Evolutionary conservation across 2,113 vertebrate species (phyloP).

Genomic region (Poeciliopsis occidentalis): DNA sequence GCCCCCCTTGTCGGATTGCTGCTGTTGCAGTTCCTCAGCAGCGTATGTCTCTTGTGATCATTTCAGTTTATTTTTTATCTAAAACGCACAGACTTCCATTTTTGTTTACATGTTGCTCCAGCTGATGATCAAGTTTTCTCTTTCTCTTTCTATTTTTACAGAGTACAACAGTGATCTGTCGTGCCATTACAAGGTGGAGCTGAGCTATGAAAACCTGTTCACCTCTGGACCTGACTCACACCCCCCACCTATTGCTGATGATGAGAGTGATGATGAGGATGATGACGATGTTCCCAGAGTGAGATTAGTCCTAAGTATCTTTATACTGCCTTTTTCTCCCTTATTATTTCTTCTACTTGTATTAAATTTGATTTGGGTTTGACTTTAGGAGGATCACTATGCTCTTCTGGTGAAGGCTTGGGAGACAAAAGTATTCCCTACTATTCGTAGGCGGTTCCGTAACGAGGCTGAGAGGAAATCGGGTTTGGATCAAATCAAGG

Average conservation of each 20-base stretch:
- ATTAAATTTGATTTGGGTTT: slow-evolving; percentile 19
- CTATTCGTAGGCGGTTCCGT: slow-evolving; percentile 96
- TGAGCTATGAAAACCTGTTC: slow-evolving; percentile 96
- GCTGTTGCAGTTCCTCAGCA: slow-evolving; percentile 90
- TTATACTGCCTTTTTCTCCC: neutral
- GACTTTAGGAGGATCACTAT: slow-evolving; percentile 93
- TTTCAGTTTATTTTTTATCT: neutral
- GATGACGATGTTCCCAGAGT: slow-evolving; percentile 95
- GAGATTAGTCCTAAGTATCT: slow-evolving; percentile 35
- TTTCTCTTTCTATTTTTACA: slow-evolving; percentile 55
- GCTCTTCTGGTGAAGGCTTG: slow-evolving; percentile 97
- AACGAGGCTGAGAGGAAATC: slow-evolving; percentile 98
- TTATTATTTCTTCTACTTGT: neutral
- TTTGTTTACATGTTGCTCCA: too few species aligned
- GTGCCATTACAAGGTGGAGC: slow-evolving; percentile 93
- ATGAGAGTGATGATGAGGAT: slow-evolving; percentile 95
- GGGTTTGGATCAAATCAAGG: slow-evolving; percentile 97
- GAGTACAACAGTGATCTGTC: slow-evolving; percentile 97
- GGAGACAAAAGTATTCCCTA: slow-evolving; percentile 98
- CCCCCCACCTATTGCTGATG: slow-evolving; percentile 91
- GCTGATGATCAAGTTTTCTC: neutral
- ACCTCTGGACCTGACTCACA: slow-evolving; percentile 93
- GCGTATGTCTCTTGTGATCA: slow-evolving; percentile 77
- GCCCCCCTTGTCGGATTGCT: slow-evolving; percentile 93
- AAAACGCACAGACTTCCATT: neutral